These are phyloP conservation scores for Hoplodrina blanda DNA, from an alignment of 2,888 invertebrate genomes.

Conservation along the genomic window DNA sequence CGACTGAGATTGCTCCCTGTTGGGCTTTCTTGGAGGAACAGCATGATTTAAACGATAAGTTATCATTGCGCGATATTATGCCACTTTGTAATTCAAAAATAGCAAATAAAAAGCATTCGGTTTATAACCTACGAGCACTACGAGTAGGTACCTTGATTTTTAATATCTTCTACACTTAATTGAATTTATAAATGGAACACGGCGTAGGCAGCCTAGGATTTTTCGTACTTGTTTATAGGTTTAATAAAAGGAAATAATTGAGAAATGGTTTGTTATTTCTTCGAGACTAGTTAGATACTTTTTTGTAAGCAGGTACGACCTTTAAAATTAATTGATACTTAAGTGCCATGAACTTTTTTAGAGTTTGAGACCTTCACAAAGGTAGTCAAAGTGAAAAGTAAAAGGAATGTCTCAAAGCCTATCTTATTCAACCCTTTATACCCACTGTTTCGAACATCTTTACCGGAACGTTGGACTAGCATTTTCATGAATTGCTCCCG, in stretches of 20 bases:
- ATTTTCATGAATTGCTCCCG: slow-evolving; percentile 85
- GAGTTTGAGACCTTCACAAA: slow-evolving; percentile 12
- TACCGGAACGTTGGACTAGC: slow-evolving; percentile 77
- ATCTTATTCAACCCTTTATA: slow-evolving; percentile 76
- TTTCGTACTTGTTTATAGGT: background rate
- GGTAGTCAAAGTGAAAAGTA: slow-evolving; percentile 52
- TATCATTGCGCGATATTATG: slow-evolving; percentile 66
- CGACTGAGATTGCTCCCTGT: slow-evolving; percentile 78
- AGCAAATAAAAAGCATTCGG: slow-evolving; percentile 11
- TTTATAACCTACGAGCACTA: slow-evolving; percentile 2
- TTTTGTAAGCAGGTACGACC: background rate
- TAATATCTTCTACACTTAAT: background rate
- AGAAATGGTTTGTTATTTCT: background rate
- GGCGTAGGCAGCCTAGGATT: background rate
- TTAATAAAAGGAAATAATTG: background rate
- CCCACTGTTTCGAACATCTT: slow-evolving; percentile 78
- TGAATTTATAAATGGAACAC: background rate
- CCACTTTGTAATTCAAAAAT: slow-evolving; percentile 44
- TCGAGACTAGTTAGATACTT: background rate
- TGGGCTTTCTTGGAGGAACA: slow-evolving; percentile 71
- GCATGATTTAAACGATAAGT: slow-evolving; percentile 77
- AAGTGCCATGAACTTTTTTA: slow-evolving; percentile 11
- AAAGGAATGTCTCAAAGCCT: slow-evolving; percentile 63
- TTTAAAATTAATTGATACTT: slow-evolving; percentile 27
- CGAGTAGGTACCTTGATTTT: background rate